Base-by-base conservation (phyloP, 2,797 vertebrate genomes). In the Crotalus adamanteus region DNA sequence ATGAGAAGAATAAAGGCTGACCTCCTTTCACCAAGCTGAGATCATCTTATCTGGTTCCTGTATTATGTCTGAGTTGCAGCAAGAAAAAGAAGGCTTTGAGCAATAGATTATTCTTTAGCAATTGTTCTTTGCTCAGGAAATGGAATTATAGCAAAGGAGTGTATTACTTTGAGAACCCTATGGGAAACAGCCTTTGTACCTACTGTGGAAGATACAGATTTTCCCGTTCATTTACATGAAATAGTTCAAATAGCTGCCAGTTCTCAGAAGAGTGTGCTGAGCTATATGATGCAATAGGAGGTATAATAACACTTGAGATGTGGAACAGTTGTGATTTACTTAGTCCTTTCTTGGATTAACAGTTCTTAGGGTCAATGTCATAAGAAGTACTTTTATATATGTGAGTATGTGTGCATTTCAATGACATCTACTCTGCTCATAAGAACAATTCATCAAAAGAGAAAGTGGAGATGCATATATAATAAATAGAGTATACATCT, bases 151-250 rank as follows among this genome's bases (percentile, higher is more conserved):
- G 42, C 4, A 91, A 63, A 90, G 31, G 0, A 94, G 91, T 53
- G 86, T 3, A 92, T 37, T 2, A 83, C 63, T 94, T 89, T n/a
- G 2, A 95, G 94, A 92, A 1, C 6, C 57, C 57, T 92, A 4
- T 31, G 85, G 92, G 88, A 86, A 94, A 91, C 0, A 0, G 57
- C 51, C 92, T 94, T 85, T 51, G 0, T 90, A 92, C 86, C 92
- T 90, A 86, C 95, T 94, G 94, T 92, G 57, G 8, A 90, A 63
- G 89, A 92, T 37, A 73, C 90, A 94, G 91, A 92, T 6, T 3
- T 73, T 88, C 87, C 93, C 53, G 92, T 89, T 92, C 53, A 78
- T 73, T 88, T 7, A 28, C 87, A 4, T 4, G 56, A 93, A 0
- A 37, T 6, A 95, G 25, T 63, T 26, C 61, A 56, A 0, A 0